Conservation (phyloP, 2,888 invertebrate species). For the Stenodera caucasica region DNA sequence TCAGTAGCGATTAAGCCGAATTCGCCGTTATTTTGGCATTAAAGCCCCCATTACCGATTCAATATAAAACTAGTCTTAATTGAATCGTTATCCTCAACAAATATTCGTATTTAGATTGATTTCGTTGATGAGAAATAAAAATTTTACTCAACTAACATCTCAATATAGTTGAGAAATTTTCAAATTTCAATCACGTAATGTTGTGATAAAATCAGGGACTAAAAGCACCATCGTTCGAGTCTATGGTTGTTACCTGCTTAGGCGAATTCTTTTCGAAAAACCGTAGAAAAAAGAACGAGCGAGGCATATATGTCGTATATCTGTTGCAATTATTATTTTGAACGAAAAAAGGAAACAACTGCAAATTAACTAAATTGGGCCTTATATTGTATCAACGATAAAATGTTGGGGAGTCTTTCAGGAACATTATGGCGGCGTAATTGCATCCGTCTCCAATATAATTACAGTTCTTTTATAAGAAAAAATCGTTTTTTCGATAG, state of each 20-base stretch:
- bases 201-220: conserved; percentile 22
- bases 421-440: neutral
- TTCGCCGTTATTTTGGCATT: too few species aligned
- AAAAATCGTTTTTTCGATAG: neutral
- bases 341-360: neutral
- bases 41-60: too few species aligned
- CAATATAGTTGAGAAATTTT: conserved; percentile 19
- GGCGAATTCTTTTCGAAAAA: neutral
- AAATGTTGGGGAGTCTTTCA: neutral
- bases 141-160: too few species aligned
- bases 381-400: neutral
- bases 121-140: too few species aligned
- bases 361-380: conserved; percentile 3
- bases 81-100: too few species aligned
- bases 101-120: too few species aligned
- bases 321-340: neutral
- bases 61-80: too few species aligned
- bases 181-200: conserved; percentile 20
- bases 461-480: neutral
- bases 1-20: neutral
- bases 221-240: neutral
- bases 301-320: neutral
- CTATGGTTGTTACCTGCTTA: neutral
- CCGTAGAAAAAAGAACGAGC: neutral
- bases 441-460: neutral